Evolutionary conservation across 2,797 vertebrate species (phyloP), one percentile per base, ranked within the genome.

Genomic region (Odontamblyopus rebecca): DNA sequence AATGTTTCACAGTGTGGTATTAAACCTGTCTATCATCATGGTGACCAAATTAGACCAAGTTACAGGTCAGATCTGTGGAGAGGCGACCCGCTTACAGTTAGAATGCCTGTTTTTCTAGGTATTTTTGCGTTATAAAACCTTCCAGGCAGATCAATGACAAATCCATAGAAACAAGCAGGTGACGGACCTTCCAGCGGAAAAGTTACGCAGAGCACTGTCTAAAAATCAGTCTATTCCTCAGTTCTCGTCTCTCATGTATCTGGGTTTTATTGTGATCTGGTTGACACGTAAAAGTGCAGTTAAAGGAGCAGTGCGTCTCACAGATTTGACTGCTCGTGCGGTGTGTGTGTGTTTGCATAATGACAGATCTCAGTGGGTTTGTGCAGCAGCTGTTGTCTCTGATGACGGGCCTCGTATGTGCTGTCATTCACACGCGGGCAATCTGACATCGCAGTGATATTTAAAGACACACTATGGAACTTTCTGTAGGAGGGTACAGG

Each of bases 321-420:
- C 9, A 57, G 53, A 26, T 56, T 9, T 23, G 53, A 44, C 12
- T 12, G 11, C 2, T 44, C 53, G 19, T 26, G 23, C 13, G 54
- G 26, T 11, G 54, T 26, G 53, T n/a, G 26, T 30, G 57, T 29
- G 56, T 27, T 56, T 59, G 57, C 57, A 30, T 60, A 30, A 60
- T 18, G 57, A 60, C n/a, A 23, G 57, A 30, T 60, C 27, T 82
- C 77, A 78, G 35, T 63, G 76, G 78, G 76, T 71, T 85, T n/a
- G 86, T 77, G 1, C 81, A 86, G 82, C 88, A 88, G 86, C 85
- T 89, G 90, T 85, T 87, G 75, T 80, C 71, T 82, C 82, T 61
- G 72, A 68, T 84, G 78, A 78, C 75, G 30, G 13, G 57, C 51
- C 57, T 60, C 57, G n/a, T n/a, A 15, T 27, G 57, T 1, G 57